phyloP scores from a whole-genome alignment of 2,113 vertebrate genomes.

The Azemiops feae region DNA sequence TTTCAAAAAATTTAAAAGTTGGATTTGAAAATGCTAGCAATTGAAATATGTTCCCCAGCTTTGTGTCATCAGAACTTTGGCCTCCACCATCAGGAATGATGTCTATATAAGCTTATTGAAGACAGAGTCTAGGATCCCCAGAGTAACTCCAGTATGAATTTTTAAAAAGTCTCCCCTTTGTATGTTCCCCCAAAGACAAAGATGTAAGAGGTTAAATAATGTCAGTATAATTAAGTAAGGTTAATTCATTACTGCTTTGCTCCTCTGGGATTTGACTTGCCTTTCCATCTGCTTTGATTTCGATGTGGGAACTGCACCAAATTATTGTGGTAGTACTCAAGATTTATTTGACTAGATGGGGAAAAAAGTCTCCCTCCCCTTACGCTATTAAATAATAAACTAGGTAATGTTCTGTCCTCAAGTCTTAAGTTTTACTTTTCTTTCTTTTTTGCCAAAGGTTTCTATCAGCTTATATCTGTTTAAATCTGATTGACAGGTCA shows the following conservation, averaged over 20 bases:
- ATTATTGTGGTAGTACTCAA: not conserved
- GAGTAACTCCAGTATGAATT: slow-evolving; percentile 2
- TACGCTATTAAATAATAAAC: slow-evolving; percentile 38
- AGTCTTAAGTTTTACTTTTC: slow-evolving; percentile 9
- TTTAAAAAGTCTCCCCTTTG: slow-evolving; percentile 3
- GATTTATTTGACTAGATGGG: slow-evolving; percentile 3
- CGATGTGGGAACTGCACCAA: not conserved
- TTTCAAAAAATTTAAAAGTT: not conserved
- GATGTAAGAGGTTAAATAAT: slow-evolving; percentile 31
- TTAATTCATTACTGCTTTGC: slow-evolving; percentile 9
- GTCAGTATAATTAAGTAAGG: slow-evolving; percentile 28
- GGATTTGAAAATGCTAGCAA: not conserved
- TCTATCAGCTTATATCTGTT: slow-evolving; percentile 38
- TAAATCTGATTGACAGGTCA: slow-evolving; percentile 47
- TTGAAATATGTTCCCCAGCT: not conserved
- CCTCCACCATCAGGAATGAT: not conserved
- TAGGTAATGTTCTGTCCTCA: slow-evolving; percentile 50
- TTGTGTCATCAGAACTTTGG: not conserved
- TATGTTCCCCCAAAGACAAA: not conserved
- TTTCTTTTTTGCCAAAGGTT: slow-evolving; percentile 42
- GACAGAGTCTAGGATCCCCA: slow-evolving; percentile 2
- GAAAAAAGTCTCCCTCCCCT: not conserved
- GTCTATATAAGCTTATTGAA: slow-evolving; percentile 1
- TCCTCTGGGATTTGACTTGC: not conserved
- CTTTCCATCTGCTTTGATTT: slow-evolving; percentile 19